These are phyloP conservation scores for Mythimna lalbum DNA, from an alignment of 2,888 invertebrate genomes.

Conservation along the genomic window DNA sequence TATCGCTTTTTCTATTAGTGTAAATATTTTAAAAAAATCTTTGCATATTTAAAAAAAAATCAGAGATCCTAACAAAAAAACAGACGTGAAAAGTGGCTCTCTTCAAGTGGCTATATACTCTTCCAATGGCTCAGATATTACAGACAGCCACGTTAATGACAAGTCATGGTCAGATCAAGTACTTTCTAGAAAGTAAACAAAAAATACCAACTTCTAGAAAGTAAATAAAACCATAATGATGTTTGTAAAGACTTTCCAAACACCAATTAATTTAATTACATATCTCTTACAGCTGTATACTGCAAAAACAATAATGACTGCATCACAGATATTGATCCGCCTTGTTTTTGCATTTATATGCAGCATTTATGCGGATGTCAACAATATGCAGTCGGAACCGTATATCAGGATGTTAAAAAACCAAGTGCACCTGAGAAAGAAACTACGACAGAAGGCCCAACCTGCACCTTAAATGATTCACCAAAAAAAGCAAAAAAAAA, in stretches of 20 bases:
- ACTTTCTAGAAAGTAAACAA: no score
- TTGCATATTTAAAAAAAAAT: no score
- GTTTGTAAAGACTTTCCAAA: background rate
- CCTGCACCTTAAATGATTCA: background rate
- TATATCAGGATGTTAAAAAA: background rate
- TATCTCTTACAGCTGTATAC: slow-evolving; percentile 5
- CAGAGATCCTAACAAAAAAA: no score
- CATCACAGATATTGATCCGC: slow-evolving; percentile 11
- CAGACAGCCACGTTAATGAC: no score
- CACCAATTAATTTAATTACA: background rate
- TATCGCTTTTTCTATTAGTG: no score
- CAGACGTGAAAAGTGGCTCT: no score
- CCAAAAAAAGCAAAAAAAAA: background rate
- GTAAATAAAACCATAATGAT: no score
- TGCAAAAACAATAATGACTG: slow-evolving; percentile 4
- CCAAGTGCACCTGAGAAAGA: background rate
- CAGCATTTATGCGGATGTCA: slow-evolving; percentile 23
- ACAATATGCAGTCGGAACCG: slow-evolving; percentile 2
- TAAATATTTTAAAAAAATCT: no score
- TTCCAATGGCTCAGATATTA: no score
- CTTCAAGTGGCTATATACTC: no score
- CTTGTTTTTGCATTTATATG: slow-evolving; percentile 19
- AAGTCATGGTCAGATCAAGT: no score
- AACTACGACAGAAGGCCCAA: background rate
- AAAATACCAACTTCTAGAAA: no score